Percentiles rank a stretch among this genome's conserved stretches.
Evolutionary conservation across 2,888 invertebrate genomes (phyloP).

Genomic region (Emmelina monodactyla): DNA sequence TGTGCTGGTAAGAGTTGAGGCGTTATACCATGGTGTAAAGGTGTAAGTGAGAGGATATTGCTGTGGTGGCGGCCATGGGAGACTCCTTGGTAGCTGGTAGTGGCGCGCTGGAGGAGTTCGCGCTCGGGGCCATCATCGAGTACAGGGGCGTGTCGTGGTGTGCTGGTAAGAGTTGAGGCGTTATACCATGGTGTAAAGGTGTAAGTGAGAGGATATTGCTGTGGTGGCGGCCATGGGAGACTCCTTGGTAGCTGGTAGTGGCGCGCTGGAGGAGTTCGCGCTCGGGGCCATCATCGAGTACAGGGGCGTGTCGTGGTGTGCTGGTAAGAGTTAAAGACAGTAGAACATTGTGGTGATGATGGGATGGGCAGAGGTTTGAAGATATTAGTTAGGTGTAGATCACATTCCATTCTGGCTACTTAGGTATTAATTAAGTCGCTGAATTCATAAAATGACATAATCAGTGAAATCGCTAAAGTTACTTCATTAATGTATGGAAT

Average conservation of each 20-base stretch:
- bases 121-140: conserved; percentile 76
- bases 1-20: conserved; percentile 75
- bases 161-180: too few species aligned
- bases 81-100: conserved; percentile 78
- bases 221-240: conserved; percentile 77
- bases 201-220: conserved; percentile 72
- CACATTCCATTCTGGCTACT: too few species aligned
- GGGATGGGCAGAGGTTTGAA: too few species aligned
- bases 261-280: conserved; percentile 76
- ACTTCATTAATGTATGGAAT: too few species aligned
- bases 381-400: too few species aligned
- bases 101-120: conserved; percentile 76
- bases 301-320: conserved; percentile 78
- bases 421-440: too few species aligned
- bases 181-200: too few species aligned
- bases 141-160: conserved; percentile 80
- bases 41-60: conserved; percentile 72
- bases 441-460: too few species aligned
- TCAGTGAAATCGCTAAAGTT: too few species aligned
- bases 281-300: conserved; percentile 77
- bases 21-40: too few species aligned
- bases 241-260: conserved; percentile 76
- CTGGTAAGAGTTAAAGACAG: too few species aligned
- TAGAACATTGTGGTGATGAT: too few species aligned
- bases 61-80: conserved; percentile 75